These are phyloP conservation scores for Myotis findleyi DNA, from an alignment of 2,797 vertebrate genomes.

Conservation along the genomic window DNA sequence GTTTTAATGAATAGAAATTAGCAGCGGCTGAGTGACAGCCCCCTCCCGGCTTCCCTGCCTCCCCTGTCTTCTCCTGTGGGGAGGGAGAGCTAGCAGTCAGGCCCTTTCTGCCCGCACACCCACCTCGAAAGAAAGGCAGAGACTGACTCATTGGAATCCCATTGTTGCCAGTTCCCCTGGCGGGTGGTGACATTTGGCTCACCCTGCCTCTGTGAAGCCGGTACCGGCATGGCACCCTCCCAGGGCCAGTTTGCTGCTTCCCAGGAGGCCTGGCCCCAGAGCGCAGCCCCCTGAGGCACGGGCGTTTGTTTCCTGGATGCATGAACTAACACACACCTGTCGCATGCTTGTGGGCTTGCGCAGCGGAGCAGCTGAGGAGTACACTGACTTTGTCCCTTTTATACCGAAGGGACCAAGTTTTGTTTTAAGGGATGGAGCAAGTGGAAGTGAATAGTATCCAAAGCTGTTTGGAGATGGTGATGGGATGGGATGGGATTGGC, in stretches of 20 bases:
- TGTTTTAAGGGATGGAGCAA: background rate
- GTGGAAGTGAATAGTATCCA: background rate
- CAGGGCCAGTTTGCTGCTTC: conserved; percentile 37
- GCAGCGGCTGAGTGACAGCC: conserved; percentile 77
- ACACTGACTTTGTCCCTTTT: background rate
- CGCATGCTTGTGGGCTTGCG: conserved; percentile 46
- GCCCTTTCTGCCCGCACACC: conserved; percentile 64
- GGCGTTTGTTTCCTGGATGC: conserved; percentile 1
- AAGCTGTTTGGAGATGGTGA: background rate
- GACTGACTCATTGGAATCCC: conserved; percentile 73
- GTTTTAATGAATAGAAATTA: conserved; percentile 79
- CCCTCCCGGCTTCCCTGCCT: conserved; percentile 64
- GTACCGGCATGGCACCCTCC: conserved; percentile 25
- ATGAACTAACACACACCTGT: conserved; percentile 81
- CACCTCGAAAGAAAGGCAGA: conserved; percentile 51
- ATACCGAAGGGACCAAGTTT: background rate
- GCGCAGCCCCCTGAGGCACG: background rate
- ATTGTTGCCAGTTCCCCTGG: conserved; percentile 69
- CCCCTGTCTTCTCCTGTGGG: conserved; percentile 59
- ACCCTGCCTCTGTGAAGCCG: conserved; percentile 39
- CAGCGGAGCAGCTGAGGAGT: background rate
- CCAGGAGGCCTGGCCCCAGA: conserved; percentile 19
- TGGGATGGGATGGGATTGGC: background rate
- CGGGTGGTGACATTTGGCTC: conserved; percentile 67
- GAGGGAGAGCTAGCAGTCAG: conserved; percentile 15